Evolutionary conservation across 2,797 vertebrate genomes (phyloP), one percentile per base, ranked within the genome.

Genomic region (Sebastes minor): DNA sequence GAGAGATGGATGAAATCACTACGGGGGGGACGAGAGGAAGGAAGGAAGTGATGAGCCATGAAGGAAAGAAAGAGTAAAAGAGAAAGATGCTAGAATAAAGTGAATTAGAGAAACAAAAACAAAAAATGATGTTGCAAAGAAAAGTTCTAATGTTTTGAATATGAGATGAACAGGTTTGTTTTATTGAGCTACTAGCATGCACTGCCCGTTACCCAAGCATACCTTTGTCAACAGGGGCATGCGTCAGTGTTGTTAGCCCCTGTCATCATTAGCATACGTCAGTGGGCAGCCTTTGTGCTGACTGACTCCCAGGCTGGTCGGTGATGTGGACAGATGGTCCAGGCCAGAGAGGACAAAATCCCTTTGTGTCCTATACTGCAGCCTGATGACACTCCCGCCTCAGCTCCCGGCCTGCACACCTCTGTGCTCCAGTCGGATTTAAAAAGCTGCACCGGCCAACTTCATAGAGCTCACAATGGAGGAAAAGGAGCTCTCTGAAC

Each of bases 251-350:
- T 77, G 74, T 18, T 67, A 60, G 61, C 1, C 30, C 18, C 67
- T 49, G 71, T 80, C 61, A 35, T 76, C 74, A 91, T 89, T 83
- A 88, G 71, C 88, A 86, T 88, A 89, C 27, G 30, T 71, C 71
- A 79, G 25, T 46, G 30, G 42, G 16, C 38, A 60, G 74, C 49
- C 73, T 85, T 88, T 91, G 77, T 90, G 56, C 80, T 33, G 32
- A 66, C 46, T 25, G 74, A 38, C 76, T 81, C 57, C 46, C 81
- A 74, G 33, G 52, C 59, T 6, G 28, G 56, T 59, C 52, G 70
- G 33, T 72, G 69, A 38, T n/a, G 57, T 28, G 80, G 90, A 88
- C 93, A 93, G 93, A 94, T 92, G 91, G 92, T 77, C 60, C 28
- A 8, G 71, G 76, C 61, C 74, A 84, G 60, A 76, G 64, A 55